Conservation (phyloP, 2,797 vertebrate genomes). For the Merluccius polli region DNA sequence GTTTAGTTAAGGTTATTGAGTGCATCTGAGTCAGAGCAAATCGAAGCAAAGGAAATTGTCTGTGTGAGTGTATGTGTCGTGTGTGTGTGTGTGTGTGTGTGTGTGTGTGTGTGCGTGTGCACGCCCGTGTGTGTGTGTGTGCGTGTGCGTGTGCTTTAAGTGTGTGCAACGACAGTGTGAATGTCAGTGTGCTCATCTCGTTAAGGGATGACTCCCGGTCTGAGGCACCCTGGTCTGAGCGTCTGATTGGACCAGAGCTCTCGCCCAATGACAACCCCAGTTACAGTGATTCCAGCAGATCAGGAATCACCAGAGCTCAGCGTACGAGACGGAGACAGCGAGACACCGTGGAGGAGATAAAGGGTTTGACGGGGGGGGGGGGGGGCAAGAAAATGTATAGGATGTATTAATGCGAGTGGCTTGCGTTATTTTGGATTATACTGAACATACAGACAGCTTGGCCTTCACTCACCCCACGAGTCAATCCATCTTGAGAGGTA, state of each 20-base stretch:
- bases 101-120: constrained; percentile 8
- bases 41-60: constrained; percentile 15
- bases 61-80: constrained; percentile 14
- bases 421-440: not conserved
- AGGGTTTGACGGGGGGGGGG: not conserved
- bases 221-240: constrained; percentile 48
- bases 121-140: constrained; percentile 4
- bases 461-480: not conserved
- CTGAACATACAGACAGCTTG: not conserved
- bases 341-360: not conserved
- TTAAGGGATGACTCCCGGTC: constrained; percentile 55
- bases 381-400: not conserved
- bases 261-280: constrained; percentile 51
- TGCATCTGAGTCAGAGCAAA: constrained; percentile 29
- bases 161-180: constrained; percentile 28
- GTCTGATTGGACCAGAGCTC: constrained; percentile 50
- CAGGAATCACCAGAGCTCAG: constrained; percentile 35
- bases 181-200: constrained; percentile 58
- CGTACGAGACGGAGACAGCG: not conserved
- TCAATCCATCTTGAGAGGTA: not conserved
- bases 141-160: constrained; percentile 18
- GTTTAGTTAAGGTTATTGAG: not conserved
- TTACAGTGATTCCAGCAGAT: constrained; percentile 55
- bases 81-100: not conserved
- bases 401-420: not conserved